Percentiles rank a stretch among this genome's conserved stretches.
Evolutionary conservation across 37 sponge, comb jelly and placozoan genomes (phyloP).

Genomic region (Cliona cf. orientalis): DNA sequence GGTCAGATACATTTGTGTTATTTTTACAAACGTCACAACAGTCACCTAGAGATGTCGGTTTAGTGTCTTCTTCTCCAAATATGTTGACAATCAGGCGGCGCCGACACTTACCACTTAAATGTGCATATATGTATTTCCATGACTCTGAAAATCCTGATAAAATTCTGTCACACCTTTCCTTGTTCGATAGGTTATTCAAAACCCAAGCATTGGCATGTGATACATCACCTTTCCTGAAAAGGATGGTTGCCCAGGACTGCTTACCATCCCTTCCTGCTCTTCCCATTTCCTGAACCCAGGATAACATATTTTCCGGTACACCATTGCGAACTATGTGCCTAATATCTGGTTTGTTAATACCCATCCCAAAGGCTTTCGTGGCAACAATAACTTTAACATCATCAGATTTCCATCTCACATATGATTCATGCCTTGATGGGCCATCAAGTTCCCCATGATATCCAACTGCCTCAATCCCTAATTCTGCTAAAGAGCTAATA

Average conservation of each 20-base stretch:
- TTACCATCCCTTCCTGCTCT: not conserved
- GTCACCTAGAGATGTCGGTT: no score
- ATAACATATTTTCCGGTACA: no score
- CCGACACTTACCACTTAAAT: no score
- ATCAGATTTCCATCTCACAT: conserved; percentile 18
- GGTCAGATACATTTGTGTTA: no score
- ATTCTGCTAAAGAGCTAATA: no score
- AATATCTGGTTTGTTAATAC: conserved; percentile 17
- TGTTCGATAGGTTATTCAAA: not conserved
- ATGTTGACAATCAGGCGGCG: no score
- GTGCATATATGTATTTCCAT: no score
- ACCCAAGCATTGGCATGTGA: conserved; percentile 8
- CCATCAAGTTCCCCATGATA: conserved; percentile 14
- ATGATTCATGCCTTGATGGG: not conserved
- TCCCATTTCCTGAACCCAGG: no score
- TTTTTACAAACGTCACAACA: no score
- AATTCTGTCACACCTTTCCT: not conserved
- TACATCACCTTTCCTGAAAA: not conserved
- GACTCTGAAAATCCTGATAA: no score
- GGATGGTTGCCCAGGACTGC: not conserved
- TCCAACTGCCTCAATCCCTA: no score
- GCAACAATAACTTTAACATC: conserved; percentile 21
- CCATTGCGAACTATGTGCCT: conserved; percentile 16
- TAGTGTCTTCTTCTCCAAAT: no score
- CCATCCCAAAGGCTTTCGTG: conserved; percentile 19